Conservation (phyloP, 2,113 vertebrate genomes). For the Tinamus guttatus region DNA sequence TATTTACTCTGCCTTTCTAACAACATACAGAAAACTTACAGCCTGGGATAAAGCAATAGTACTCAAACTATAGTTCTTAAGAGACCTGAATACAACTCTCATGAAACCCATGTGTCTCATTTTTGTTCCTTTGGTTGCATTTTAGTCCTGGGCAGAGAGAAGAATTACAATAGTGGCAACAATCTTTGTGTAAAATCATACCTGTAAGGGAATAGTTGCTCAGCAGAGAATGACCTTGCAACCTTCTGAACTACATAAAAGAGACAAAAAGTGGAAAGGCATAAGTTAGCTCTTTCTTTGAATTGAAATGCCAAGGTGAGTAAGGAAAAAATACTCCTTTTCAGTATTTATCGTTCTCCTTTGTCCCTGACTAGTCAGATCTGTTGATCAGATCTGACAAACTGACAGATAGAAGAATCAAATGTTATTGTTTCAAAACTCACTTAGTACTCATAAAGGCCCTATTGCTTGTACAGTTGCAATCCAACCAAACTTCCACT, state of each 20-base stretch:
- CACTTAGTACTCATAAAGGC: neutral
- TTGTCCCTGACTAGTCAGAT: neutral
- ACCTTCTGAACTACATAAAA: neutral
- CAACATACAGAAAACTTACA: slow-evolving; percentile 5
- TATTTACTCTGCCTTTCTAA: neutral
- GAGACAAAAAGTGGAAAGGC: neutral
- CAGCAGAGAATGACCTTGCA: neutral
- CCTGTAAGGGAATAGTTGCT: neutral
- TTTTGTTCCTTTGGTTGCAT: slow-evolving; percentile 13
- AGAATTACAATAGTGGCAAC: neutral
- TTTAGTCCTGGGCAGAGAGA: neutral
- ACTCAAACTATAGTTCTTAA: slow-evolving; percentile 17
- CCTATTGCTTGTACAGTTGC: neutral
- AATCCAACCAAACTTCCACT: neutral
- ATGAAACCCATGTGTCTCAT: neutral
- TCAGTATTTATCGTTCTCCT: neutral
- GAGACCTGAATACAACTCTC: neutral
- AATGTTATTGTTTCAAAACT: neutral
- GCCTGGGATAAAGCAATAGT: neutral
- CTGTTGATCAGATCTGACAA: neutral
- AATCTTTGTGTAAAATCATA: neutral
- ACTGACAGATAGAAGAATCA: neutral
- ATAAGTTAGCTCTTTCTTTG: neutral
- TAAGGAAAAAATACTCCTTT: neutral
- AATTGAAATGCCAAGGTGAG: neutral